Percentiles rank a stretch among this genome's conserved stretches.
These are phyloP conservation scores for Stenurella melanura DNA, from an alignment of 2,888 invertebrate species.

Conservation along the genomic window DNA sequence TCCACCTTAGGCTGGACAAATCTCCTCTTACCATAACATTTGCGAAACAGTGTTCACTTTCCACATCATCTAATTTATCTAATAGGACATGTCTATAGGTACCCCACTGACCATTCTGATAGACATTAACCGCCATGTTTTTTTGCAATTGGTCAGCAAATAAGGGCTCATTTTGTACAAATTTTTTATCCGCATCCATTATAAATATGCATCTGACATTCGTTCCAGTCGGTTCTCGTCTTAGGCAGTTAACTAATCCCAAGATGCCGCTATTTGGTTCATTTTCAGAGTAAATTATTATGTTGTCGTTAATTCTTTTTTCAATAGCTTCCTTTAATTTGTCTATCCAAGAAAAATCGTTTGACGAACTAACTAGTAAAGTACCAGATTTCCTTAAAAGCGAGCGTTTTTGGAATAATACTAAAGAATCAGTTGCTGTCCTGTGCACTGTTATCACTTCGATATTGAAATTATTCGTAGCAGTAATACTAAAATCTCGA, in stretches of 20 bases:
- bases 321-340: conserved; percentile 69
- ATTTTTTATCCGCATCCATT: conserved; percentile 78
- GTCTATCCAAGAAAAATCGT: conserved; percentile 73
- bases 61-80: conserved; percentile 73
- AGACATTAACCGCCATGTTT: conserved; percentile 88
- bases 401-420: conserved; percentile 43
- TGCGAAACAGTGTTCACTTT: conserved; percentile 82
- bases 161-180: conserved; percentile 75
- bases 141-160: conserved; percentile 81
- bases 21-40: conserved; percentile 89
- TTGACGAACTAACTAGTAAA: conserved; percentile 62
- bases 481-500: conserved; percentile 73
- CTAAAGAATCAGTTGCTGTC: conserved; percentile 47
- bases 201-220: conserved; percentile 74
- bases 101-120: conserved; percentile 76
- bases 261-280: conserved; percentile 86
- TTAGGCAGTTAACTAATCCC: conserved; percentile 84
- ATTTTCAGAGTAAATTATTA: conserved; percentile 80
- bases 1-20: conserved; percentile 88
- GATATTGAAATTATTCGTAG: conserved; percentile 13
- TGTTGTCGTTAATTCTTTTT: conserved; percentile 72
- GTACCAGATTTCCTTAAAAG: background rate
- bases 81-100: conserved; percentile 89
- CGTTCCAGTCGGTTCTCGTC: conserved; percentile 76
- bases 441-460: conserved; percentile 42